Conservation (phyloP, 2,113 vertebrate species). For the Psammodynastes pulverulentus region DNA sequence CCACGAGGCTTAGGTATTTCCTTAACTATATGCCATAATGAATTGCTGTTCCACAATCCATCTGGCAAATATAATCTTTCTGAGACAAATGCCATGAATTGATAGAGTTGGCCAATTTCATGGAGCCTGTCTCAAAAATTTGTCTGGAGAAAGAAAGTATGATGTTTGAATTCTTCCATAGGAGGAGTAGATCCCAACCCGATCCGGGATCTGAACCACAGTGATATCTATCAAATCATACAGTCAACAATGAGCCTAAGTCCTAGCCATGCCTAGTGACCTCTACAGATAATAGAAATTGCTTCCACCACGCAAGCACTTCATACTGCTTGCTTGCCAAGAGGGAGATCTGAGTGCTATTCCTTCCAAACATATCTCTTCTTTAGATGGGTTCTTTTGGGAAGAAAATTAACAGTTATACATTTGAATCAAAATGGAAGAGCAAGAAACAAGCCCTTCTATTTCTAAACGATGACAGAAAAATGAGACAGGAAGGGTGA, state of each 20-base stretch:
- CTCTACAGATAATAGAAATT: neutral
- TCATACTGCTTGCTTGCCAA: neutral
- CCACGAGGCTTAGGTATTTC: neutral
- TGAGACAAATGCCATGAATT: neutral
- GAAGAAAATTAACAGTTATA: neutral
- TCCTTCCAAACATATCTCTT: neutral
- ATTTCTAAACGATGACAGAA: neutral
- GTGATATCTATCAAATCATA: neutral
- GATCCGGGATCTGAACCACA: neutral
- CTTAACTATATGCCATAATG: neutral
- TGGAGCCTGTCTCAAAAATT: neutral
- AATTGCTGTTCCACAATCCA: neutral
- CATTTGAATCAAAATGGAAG: neutral
- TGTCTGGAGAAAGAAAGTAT: neutral
- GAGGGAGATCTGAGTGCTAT: neutral
- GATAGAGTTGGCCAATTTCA: too few relatives aligned
- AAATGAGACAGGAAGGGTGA: neutral
- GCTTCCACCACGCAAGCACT: neutral
- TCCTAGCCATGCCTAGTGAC: neutral
- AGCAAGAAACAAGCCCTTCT: neutral
- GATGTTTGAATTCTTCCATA: neutral
- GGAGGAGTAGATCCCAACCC: neutral
- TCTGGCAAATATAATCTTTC: neutral
- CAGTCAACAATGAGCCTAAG: neutral
- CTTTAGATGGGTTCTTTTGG: neutral